A percentile compares a stretch with the other conserved stretches of the same genome.
Evolutionary conservation across 2,113 vertebrate species (phyloP).

Genomic region (Psephotus haematonotus): DNA sequence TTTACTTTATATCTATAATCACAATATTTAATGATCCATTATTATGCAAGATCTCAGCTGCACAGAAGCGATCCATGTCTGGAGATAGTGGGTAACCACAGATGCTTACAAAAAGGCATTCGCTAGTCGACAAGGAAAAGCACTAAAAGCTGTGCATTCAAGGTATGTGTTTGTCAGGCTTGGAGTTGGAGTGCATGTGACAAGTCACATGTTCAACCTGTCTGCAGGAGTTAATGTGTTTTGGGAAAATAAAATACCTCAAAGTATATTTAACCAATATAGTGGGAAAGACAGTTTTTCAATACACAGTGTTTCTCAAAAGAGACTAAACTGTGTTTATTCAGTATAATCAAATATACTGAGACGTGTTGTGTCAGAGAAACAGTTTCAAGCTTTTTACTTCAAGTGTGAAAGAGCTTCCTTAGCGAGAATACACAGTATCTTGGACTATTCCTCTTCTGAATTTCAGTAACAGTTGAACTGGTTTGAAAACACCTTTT

Average conservation of each 20-base stretch:
- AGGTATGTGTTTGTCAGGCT: not conserved
- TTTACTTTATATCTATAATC: not conserved
- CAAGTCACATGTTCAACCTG: not conserved
- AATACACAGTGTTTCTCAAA: not conserved
- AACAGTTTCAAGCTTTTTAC: not conserved
- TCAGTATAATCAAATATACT: not conserved
- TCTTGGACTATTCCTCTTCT: not conserved
- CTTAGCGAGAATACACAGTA: not conserved
- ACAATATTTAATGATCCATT: not conserved
- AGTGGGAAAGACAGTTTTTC: not conserved
- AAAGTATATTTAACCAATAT: not conserved
- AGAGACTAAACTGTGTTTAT: not conserved
- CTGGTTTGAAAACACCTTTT: not conserved
- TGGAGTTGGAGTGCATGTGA: not conserved
- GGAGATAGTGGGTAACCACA: not conserved
- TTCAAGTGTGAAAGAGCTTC: not conserved
- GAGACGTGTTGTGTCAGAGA: not conserved
- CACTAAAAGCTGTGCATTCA: not conserved
- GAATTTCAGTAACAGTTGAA: not conserved
- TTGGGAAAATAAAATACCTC: not conserved
- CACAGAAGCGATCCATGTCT: not conserved
- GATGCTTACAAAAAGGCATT: not conserved
- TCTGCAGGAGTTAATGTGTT: not conserved
- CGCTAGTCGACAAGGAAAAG: not conserved
- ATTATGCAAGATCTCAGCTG: not conserved